Evolutionary conservation across 1,140 invertebrate genomes (phyloP).

Genomic region (Tribolium castaneum): DNA sequence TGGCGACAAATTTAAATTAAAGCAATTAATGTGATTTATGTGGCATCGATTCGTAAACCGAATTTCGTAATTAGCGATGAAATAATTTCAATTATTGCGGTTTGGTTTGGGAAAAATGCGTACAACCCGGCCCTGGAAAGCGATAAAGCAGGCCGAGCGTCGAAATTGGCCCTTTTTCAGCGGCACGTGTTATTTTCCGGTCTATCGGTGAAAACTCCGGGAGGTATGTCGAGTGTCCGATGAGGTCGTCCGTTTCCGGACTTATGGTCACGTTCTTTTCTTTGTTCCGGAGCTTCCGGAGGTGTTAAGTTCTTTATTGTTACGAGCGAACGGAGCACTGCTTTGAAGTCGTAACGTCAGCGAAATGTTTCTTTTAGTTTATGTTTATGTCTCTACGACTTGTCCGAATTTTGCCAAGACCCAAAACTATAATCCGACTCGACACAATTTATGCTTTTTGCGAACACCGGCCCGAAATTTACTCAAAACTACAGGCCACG

Average conservation of each 20-base stretch:
- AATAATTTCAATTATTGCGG: too few species aligned
- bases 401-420: background rate
- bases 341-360: constrained; percentile 17
- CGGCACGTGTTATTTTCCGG: constrained; percentile 24
- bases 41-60: too few species aligned
- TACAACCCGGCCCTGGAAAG: background rate
- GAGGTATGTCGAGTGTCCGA: constrained; percentile 34
- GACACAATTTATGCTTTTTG: background rate
- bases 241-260: constrained; percentile 26
- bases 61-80: too few species aligned
- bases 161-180: background rate
- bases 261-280: constrained; percentile 33
- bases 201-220: constrained; percentile 20
- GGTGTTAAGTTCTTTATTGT: constrained; percentile 35
- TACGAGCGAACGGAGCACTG: background rate
- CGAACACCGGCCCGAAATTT: background rate
- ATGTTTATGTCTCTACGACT: background rate
- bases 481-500: too few species aligned
- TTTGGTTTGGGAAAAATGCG: background rate
- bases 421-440: background rate
- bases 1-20: too few species aligned
- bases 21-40: too few species aligned
- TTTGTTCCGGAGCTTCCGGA: constrained; percentile 25
- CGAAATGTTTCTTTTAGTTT: constrained; percentile 20
- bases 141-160: background rate